Evolutionary conservation across 2,113 vertebrate species (phyloP).

Genomic region (Diphyllodes magnificus): DNA sequence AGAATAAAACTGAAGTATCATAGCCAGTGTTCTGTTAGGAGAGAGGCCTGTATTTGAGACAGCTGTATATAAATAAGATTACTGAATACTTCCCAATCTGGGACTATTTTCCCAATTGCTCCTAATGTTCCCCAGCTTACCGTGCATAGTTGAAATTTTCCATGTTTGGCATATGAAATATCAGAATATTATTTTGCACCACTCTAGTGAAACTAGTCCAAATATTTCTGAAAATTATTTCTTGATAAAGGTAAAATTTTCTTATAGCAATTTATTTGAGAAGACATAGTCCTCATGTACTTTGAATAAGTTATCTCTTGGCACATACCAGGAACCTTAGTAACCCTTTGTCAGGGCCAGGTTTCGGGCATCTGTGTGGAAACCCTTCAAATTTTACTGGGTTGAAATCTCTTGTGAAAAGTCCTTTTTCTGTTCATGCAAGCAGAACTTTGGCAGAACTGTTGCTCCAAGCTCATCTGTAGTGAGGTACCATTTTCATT

Average conservation of each 20-base stretch:
- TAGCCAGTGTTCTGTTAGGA: neutral
- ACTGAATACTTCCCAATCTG: neutral
- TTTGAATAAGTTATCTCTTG: neutral
- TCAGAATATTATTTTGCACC: neutral
- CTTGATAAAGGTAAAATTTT: neutral
- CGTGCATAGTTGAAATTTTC: neutral
- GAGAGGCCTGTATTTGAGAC: neutral
- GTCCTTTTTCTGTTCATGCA: neutral
- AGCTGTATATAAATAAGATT: neutral
- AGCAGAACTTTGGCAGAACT: neutral
- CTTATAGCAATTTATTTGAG: neutral
- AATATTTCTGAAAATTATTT: neutral
- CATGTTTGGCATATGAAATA: neutral
- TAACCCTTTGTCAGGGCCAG: neutral
- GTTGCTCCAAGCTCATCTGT: neutral
- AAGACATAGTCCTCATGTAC: neutral
- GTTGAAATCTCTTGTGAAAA: neutral
- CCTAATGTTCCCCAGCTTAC: neutral
- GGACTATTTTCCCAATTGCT: neutral
- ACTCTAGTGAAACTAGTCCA: neutral
- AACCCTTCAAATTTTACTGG: neutral
- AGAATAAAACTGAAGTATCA: neutral
- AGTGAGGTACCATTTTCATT: neutral
- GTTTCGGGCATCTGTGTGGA: neutral
- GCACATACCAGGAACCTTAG: neutral